Evolutionary conservation across 1,140 invertebrate species (phyloP).

Genomic region (Melanaphis sacchari): DNA sequence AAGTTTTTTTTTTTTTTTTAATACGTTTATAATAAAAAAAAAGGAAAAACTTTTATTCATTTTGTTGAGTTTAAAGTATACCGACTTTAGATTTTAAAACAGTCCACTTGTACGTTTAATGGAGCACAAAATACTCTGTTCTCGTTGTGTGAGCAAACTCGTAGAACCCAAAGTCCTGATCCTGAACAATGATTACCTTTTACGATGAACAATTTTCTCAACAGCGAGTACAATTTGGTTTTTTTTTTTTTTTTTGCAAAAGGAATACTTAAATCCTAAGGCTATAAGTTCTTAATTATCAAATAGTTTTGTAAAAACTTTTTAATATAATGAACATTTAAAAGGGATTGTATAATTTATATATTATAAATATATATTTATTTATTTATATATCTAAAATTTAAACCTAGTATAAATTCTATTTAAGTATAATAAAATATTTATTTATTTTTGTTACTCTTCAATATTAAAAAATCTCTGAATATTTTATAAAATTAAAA

Average conservation of each 20-base stretch:
- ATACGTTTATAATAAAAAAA: slow-evolving; percentile 19
- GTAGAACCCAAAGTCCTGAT: slow-evolving; percentile 23
- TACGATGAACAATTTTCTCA: slow-evolving; percentile 52
- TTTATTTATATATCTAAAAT: background rate
- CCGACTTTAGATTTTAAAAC: slow-evolving; percentile 46
- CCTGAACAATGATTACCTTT: slow-evolving; percentile 50
- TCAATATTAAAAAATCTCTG: background rate
- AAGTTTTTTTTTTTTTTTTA: slow-evolving; percentile 40
- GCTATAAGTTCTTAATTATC: slow-evolving; percentile 8
- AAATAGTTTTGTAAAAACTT: slow-evolving; percentile 12
- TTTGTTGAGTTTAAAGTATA: slow-evolving; percentile 43
- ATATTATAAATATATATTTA: slow-evolving; percentile 15
- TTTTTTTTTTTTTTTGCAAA: slow-evolving; percentile 26
- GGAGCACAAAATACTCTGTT: slow-evolving; percentile 51
- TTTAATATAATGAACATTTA: slow-evolving; percentile 20
- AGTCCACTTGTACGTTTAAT: slow-evolving; percentile 54
- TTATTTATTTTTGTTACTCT: background rate
- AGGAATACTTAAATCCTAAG: slow-evolving; percentile 8
- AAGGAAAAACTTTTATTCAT: slow-evolving; percentile 38
- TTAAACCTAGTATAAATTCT: background rate
- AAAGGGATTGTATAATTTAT: background rate
- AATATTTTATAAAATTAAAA: background rate
- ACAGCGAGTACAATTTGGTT: background rate
- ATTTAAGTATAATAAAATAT: background rate
- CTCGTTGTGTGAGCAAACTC: slow-evolving; percentile 20